A percentile compares a stretch with the other conserved stretches of the same genome.
phyloP scores from a whole-genome alignment of 92 coral and sea anemone genomes.

The Zoanthus sociatus region DNA sequence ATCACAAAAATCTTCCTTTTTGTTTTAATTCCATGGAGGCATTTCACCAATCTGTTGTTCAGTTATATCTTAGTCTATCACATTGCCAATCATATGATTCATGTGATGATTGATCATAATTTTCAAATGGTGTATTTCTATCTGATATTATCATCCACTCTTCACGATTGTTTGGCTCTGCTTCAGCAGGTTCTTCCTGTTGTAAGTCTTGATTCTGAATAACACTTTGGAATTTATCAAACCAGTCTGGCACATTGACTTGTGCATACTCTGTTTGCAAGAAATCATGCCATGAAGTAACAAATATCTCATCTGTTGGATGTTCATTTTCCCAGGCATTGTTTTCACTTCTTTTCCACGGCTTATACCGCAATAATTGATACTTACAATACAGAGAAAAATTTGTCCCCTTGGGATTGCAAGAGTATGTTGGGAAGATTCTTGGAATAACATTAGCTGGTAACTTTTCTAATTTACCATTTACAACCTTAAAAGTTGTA shows the following conservation, averaged over 20 bases:
- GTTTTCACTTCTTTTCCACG: constrained; percentile 46
- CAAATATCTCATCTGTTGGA: constrained; percentile 48
- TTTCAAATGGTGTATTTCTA: constrained; percentile 60
- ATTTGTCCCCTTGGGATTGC: constrained; percentile 61
- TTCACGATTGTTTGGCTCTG: constrained; percentile 49
- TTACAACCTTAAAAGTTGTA: constrained; percentile 54
- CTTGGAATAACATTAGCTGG: constrained; percentile 54
- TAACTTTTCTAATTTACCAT: constrained; percentile 40
- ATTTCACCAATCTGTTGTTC: constrained; percentile 58
- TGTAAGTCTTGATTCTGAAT: constrained; percentile 52
- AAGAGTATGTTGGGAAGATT: constrained; percentile 62
- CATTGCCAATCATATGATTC: constrained; percentile 54
- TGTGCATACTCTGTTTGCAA: constrained; percentile 65
- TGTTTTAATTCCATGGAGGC: constrained; percentile 50
- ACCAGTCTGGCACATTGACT: constrained; percentile 61
- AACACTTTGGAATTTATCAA: constrained; percentile 53
- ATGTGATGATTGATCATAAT: constrained; percentile 24
- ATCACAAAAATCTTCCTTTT: constrained; percentile 18
- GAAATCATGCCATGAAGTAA: constrained; percentile 27
- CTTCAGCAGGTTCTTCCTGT: constrained; percentile 20
- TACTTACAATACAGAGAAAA: constrained; percentile 60
- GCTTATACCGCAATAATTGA: constrained; percentile 63
- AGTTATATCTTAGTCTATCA: constrained; percentile 48
- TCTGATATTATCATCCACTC: constrained; percentile 75
- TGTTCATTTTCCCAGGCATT: constrained; percentile 59